Evolutionary conservation across 2,113 vertebrate species (phyloP), one percentile per base, ranked within the genome.

Genomic region (Chiloscyllium plagiosum): DNA sequence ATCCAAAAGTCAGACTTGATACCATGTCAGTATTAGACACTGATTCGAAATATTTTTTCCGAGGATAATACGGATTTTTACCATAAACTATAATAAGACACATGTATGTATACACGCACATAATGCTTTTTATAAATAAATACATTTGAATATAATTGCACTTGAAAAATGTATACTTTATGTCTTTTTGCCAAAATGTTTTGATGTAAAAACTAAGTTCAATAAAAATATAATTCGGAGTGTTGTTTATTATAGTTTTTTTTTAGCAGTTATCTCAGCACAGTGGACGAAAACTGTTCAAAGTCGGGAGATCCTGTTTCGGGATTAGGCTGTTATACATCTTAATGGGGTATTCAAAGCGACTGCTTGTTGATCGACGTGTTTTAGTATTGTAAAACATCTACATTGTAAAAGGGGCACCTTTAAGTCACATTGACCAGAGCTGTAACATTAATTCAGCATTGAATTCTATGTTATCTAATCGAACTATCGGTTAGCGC

Each of bases 181-280:
- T 52, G 94, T 98, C 96, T 97, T 97, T 97, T 98, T 98, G 98
- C 97, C 97, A 97, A 97, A 97, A 97, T 97, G 97, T 97, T 98
- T 97, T 97, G 98, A 97, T 99, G 98, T 98, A 98, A 96, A 98
- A 98, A 97, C 86, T 97, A 97, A 96, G 97, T 98, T 97, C 98
- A 99, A 99, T 99, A 99, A 99, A 99, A 97, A 96, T 98, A 97
- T 98, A 98, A 98, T 98, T 98, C 97, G 68, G 94, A 95, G 29
- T 26, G 2, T 29, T 29, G 94, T 22, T 69, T 69, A 68, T 42
- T 94, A 26, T 24, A 69, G 20, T 94, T 70, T 69, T 95, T 95
- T 42, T 95, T 72, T 61, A 61, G 17, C 15, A 93, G 50, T 87
- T 52, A 29, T 37, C 61, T 42, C 20, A 42, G 37, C 37, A 17